Conservation (phyloP, 1,140 invertebrate species). For the Elysia chlorotica region DNA sequence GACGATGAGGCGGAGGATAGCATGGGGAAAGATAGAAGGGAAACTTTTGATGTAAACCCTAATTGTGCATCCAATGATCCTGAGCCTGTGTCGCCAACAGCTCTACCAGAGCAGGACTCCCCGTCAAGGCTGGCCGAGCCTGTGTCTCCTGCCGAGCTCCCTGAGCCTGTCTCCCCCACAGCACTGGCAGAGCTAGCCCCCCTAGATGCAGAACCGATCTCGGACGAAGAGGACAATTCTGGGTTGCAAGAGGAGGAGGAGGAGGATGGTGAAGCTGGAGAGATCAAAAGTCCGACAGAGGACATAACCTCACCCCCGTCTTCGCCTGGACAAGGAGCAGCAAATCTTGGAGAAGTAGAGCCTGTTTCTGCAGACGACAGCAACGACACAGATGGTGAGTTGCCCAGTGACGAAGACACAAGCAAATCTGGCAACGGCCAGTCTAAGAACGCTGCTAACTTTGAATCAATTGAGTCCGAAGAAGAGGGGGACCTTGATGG, state of each 20-base stretch:
- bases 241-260: slow-evolving; percentile 20
- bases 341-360: slow-evolving; percentile 1
- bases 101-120: too few species aligned
- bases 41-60: too few species aligned
- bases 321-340: not conserved
- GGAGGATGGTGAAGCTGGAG: slow-evolving; percentile 29
- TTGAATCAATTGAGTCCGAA: slow-evolving; percentile 22
- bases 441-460: too few species aligned
- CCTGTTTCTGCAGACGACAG: slow-evolving; percentile 14
- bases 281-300: slow-evolving; percentile 28
- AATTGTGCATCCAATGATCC: too few species aligned
- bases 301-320: slow-evolving; percentile 15
- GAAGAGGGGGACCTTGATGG: slow-evolving; percentile 3
- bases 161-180: not conserved
- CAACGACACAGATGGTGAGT: slow-evolving; percentile 19
- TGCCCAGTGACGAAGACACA: slow-evolving; percentile 16
- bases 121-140: too few species aligned
- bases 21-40: too few species aligned
- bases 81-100: too few species aligned
- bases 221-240: slow-evolving; percentile 38
- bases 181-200: not conserved
- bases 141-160: too few species aligned
- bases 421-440: too few species aligned
- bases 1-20: not conserved
- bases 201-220: slow-evolving; percentile 31